Conservation (phyloP, 1,140 invertebrate species). For the Anoplolepis gracilipes region DNA sequence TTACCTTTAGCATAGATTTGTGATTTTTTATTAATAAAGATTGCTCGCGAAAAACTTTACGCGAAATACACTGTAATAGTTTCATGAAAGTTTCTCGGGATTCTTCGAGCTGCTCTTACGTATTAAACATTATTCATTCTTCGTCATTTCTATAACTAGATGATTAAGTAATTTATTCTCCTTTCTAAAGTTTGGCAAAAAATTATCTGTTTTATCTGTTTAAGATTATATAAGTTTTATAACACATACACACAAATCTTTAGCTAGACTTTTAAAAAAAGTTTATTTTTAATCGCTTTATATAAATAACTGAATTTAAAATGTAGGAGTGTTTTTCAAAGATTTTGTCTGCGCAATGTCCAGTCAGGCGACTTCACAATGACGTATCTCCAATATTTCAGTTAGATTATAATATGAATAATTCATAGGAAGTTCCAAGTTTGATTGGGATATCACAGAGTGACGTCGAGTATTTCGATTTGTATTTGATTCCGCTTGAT, state of each 20-base stretch:
- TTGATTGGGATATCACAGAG: slow-evolving; percentile 52
- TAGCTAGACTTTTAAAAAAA: background rate
- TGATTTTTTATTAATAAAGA: background rate
- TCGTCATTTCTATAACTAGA: background rate
- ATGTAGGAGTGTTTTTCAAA: slow-evolving; percentile 2
- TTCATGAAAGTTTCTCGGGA: background rate
- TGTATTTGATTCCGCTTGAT: slow-evolving; percentile 47
- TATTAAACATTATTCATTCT: background rate
- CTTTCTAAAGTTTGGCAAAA: slow-evolving; percentile 12
- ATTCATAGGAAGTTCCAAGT: slow-evolving; percentile 56
- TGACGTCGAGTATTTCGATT: slow-evolving; percentile 49
- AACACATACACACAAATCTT: background rate
- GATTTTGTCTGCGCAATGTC: slow-evolving; percentile 42
- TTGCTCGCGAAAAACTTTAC: background rate
- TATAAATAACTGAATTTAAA: slow-evolving; percentile 45
- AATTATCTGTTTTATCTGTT: background rate
- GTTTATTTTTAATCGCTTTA: slow-evolving; percentile 11
- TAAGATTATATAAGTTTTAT: background rate
- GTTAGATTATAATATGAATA: slow-evolving; percentile 48
- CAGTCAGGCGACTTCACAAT: slow-evolving; percentile 47
- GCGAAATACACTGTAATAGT: background rate
- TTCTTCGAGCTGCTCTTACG: background rate
- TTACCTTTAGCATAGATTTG: background rate
- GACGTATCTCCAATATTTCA: slow-evolving; percentile 62
- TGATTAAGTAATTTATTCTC: background rate